Percentiles rank a stretch among this genome's conserved stretches.
Evolutionary conservation across 2,113 vertebrate species (phyloP).

Genomic region (Platichthys stellatus): DNA sequence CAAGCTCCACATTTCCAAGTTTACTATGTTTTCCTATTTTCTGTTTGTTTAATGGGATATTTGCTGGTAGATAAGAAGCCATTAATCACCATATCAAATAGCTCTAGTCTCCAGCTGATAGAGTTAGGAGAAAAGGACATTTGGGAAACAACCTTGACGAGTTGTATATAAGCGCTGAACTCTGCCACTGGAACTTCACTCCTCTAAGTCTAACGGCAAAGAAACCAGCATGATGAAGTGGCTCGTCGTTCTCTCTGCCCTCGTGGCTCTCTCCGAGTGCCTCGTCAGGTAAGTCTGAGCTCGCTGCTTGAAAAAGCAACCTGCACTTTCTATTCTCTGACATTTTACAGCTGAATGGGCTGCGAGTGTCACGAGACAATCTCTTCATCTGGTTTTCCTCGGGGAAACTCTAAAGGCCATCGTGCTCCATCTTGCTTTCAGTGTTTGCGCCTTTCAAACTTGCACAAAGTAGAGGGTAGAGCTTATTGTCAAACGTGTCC

Average conservation of each 20-base stretch:
- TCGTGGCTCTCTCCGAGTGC: slow-evolving; percentile 75
- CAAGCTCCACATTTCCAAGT: not conserved
- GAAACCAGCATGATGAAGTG: slow-evolving; percentile 71
- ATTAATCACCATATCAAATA: slow-evolving; percentile 1
- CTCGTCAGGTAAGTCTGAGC: slow-evolving; percentile 68
- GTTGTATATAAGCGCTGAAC: slow-evolving; percentile 58
- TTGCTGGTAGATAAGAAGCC: slow-evolving; percentile 27
- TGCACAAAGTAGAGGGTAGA: not conserved
- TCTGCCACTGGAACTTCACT: slow-evolving; percentile 15
- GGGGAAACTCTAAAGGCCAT: slow-evolving; percentile 5
- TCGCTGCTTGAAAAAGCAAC: slow-evolving; percentile 19
- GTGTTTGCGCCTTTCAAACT: not conserved
- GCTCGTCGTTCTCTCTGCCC: slow-evolving; percentile 68
- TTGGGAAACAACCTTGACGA: slow-evolving; percentile 27
- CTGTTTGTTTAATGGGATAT: slow-evolving; percentile 2
- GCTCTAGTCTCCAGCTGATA: slow-evolving; percentile 42
- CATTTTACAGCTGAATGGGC: slow-evolving; percentile 17
- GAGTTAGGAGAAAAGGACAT: slow-evolving; percentile 27
- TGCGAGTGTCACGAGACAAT: slow-evolving; percentile 6
- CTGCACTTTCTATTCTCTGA: not conserved
- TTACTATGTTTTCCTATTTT: not conserved
- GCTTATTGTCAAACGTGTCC: not conserved
- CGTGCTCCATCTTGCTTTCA: not conserved
- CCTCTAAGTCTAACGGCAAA: slow-evolving; percentile 7
- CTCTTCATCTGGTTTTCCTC: slow-evolving; percentile 1